Evolutionary conservation across 2,888 invertebrate species (phyloP), one percentile per base, ranked within the genome.

Genomic region (Papilio gigon): DNA sequence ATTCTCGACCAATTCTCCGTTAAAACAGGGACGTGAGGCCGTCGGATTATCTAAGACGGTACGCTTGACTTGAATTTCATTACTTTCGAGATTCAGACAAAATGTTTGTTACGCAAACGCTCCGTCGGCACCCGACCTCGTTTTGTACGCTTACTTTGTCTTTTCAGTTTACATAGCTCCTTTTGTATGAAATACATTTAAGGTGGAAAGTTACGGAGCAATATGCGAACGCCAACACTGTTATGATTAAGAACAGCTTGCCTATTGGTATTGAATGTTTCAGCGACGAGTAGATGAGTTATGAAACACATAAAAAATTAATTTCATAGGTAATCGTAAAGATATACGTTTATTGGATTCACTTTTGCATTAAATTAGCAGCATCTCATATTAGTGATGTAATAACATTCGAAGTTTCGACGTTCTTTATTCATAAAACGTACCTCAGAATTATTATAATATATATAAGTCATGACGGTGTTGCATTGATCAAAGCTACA

Each of bases 21-120:
- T 50, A 50, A 4, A 27, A 50, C 27, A 27, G 50, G 50, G 6
- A 27, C 53, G 53, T 53, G 53, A 53, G n/a, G 0, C n/a, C n/a
- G 27, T 27, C 25, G 25, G 14, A 27, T 53, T 27, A 58, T 65
- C 44, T 30, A 17, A 47, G 44, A 33, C 17, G 35, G 22, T 35
- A 63, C 37, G 53, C 25, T 27, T 35, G 53, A 53, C 47, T 17
- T n/a, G 35, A 64, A 64, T 53, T 53, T 64, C 53, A 64, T 53
- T 53, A n/a, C 25, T 37, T 53, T 40, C 40, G 53, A 27, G 37
- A 40, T 27, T 40, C 40, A 64, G 20, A 25, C 30, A 27, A 40
- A 53, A 35, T 56, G n/a, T 47, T 35, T 9, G n/a, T 65, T 56
- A 56, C 65, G 65, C 42, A 65, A 64, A 25, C 53, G 22, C 50